Evolutionary conservation across 2,797 vertebrate genomes (phyloP).

Genomic region (Aotus griseimembra): DNA sequence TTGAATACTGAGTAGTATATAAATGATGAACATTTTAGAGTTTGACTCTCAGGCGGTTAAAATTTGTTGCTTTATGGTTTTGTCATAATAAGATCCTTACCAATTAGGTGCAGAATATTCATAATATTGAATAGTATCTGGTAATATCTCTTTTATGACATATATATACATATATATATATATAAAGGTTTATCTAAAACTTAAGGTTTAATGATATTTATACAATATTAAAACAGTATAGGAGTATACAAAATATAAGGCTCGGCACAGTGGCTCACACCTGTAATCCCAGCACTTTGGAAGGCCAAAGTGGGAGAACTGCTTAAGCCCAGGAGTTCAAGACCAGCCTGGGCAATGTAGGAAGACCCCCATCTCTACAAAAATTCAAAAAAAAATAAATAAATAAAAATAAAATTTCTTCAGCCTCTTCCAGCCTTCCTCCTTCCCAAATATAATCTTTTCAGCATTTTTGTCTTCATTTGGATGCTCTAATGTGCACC

Average conservation of each 20-base stretch:
- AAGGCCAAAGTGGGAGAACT: not conserved
- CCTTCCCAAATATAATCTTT: not conserved
- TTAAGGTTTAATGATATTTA: slow-evolving; percentile 24
- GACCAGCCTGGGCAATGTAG: not conserved
- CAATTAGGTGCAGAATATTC: not conserved
- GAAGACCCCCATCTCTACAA: not conserved
- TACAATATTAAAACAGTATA: slow-evolving; percentile 20
- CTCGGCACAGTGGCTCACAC: not conserved
- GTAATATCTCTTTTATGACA: slow-evolving; percentile 32
- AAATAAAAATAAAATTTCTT: not conserved
- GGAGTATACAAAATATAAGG: not conserved
- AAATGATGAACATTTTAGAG: not conserved
- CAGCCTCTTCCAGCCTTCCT: not conserved
- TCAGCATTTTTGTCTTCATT: slow-evolving; percentile 4
- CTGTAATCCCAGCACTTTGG: not conserved
- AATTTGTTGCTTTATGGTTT: slow-evolving; percentile 46
- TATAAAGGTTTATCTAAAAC: not conserved
- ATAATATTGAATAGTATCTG: slow-evolving; percentile 9
- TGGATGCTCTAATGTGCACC: not conserved
- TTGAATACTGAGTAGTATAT: not conserved
- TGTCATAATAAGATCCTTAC: not conserved
- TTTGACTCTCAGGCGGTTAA: slow-evolving; percentile 10
- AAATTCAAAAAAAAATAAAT: not conserved
- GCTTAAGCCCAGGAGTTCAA: not conserved
- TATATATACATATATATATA: not conserved